phyloP scores from a whole-genome alignment of 2,797 vertebrate genomes.

The Benthosema pterotum region DNA sequence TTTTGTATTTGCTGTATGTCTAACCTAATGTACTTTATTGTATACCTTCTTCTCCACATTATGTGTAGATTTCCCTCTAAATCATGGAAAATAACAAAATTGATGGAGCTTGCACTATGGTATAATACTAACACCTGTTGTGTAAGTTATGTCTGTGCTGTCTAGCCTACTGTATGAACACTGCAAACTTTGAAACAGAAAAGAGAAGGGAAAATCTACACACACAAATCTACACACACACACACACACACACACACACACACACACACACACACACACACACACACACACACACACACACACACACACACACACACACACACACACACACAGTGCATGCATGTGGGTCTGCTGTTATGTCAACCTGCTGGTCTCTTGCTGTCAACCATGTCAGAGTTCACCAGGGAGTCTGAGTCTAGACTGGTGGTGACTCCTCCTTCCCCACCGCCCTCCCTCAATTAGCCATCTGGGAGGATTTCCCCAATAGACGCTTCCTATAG shows the following conservation, averaged over 20 bases:
- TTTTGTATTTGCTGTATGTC: too few relatives aligned
- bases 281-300: not conserved
- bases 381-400: slow-evolving; percentile 39
- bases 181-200: too few relatives aligned
- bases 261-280: not conserved
- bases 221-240: not conserved
- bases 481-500: slow-evolving; percentile 65
- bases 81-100: too few relatives aligned
- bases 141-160: not conserved
- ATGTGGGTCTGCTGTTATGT: too few relatives aligned
- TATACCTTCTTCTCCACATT: too few relatives aligned
- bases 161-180: too few relatives aligned
- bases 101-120: too few relatives aligned
- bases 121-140: too few relatives aligned
- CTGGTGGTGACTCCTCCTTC: slow-evolving; percentile 26
- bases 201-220: slow-evolving; percentile 3
- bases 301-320: slow-evolving; percentile 6
- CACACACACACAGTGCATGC: not conserved
- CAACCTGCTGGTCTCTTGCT: not conserved
- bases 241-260: not conserved
- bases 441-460: slow-evolving; percentile 38
- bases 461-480: slow-evolving; percentile 60
- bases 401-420: not conserved
- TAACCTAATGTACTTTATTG: too few relatives aligned
- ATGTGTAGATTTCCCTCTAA: too few relatives aligned